phyloP scores from a whole-genome alignment of 2,113 vertebrate genomes.

The Myrmophylax atrothorax region DNA sequence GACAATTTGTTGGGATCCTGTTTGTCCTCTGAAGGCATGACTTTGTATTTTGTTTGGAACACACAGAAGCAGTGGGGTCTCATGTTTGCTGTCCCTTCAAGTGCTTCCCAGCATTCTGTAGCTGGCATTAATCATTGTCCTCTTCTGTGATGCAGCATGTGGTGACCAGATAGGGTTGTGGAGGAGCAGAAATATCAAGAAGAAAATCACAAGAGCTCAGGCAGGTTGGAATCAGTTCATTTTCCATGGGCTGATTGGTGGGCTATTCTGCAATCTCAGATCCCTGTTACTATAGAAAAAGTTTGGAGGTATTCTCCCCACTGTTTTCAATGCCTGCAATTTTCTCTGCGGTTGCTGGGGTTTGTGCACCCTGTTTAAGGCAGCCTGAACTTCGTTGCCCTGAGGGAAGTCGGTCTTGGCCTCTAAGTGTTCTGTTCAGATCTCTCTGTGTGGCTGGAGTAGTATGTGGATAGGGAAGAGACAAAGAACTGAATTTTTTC shows the following conservation, averaged over 20 bases:
- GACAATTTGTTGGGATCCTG: not conserved
- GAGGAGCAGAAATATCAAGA: not conserved
- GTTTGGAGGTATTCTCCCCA: not conserved
- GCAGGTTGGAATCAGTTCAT: not conserved
- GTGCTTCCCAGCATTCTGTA: not conserved
- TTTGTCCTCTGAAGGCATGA: not conserved
- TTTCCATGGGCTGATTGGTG: not conserved
- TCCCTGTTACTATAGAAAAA: not conserved
- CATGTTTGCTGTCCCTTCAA: not conserved
- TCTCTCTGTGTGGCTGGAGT: not conserved
- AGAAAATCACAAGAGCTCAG: not conserved
- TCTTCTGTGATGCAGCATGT: not conserved
- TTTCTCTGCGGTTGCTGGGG: not conserved
- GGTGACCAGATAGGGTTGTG: not conserved
- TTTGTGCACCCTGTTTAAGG: not conserved
- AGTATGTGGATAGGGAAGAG: not conserved
- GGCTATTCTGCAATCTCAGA: not conserved
- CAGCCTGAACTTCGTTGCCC: not conserved
- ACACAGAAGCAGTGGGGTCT: rapidly evolving
- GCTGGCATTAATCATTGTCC: not conserved
- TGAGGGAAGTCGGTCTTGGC: not conserved
- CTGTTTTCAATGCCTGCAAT: not conserved
- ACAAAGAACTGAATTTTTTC: not conserved
- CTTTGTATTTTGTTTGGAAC: not conserved
- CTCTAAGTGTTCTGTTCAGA: not conserved